These are phyloP conservation scores for Leptarthrus brevirostris DNA, from an alignment of 2,888 invertebrate genomes.

Conservation along the genomic window DNA sequence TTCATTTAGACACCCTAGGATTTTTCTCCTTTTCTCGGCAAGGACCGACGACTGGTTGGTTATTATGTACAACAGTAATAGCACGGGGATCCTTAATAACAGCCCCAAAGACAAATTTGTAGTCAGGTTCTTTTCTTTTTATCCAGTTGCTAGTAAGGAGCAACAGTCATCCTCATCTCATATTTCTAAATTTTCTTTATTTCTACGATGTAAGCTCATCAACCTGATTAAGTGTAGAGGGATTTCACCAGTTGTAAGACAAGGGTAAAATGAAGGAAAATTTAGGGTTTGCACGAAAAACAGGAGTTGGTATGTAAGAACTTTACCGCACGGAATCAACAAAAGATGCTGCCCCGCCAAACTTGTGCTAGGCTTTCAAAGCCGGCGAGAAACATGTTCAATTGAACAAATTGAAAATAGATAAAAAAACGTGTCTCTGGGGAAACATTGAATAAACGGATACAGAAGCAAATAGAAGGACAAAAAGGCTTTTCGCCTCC, in stretches of 20 bases:
- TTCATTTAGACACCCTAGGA: slow-evolving; percentile 17
- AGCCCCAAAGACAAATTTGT: background rate
- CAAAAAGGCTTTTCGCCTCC: slow-evolving; percentile 6
- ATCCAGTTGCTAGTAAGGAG: background rate
- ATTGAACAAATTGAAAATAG: slow-evolving; percentile 48
- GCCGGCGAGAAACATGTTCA: slow-evolving; percentile 17
- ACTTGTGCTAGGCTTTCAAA: background rate
- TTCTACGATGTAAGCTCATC: slow-evolving; percentile 2
- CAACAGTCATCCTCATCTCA: slow-evolving; percentile 24
- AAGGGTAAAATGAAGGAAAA: background rate
- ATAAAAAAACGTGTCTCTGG: slow-evolving; percentile 34
- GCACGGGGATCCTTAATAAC: background rate
- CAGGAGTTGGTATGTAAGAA: background rate
- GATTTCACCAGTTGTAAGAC: background rate
- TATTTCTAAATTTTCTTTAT: slow-evolving; percentile 17
- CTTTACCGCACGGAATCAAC: too few species aligned
- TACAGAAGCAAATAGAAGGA: slow-evolving; percentile 5
- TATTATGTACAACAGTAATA: background rate
- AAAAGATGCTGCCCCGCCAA: background rate
- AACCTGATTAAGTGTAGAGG: slow-evolving; percentile 16
- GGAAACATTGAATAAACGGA: slow-evolving; percentile 41
- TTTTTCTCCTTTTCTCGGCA: background rate
- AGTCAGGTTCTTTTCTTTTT: background rate
- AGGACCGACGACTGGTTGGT: background rate
- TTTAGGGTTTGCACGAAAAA: background rate